A percentile compares a stretch with the other conserved stretches of the same genome.
Evolutionary conservation across 1,140 invertebrate genomes (phyloP).

Genomic region (Penaeus chinensis): DNA sequence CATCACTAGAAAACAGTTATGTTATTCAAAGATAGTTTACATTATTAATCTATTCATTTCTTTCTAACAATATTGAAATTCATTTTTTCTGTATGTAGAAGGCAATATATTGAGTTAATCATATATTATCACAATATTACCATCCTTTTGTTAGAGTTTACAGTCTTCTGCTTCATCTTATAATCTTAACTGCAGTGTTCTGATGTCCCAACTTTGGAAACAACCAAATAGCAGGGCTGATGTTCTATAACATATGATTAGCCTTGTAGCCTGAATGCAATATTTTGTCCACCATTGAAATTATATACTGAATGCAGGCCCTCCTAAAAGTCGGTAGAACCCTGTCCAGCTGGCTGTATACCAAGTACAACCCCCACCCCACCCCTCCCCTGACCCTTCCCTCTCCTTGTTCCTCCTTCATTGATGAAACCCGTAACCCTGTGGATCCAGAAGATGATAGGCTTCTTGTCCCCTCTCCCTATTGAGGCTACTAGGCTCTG

Average conservation of each 20-base stretch:
- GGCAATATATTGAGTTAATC: no score
- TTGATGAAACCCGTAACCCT: no score
- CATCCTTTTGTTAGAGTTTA: no score
- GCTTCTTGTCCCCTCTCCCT: constrained; percentile 32
- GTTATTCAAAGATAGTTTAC: no score
- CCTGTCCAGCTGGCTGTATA: constrained; percentile 56
- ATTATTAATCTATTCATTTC: no score
- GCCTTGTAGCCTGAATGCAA: constrained; percentile 57
- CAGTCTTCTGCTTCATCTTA: background rate
- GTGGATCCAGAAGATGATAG: background rate
- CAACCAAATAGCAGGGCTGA: constrained; percentile 49
- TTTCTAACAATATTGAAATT: no score
- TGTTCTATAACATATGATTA: constrained; percentile 53
- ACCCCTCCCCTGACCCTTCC: background rate
- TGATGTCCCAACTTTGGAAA: constrained; percentile 32
- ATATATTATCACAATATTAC: no score
- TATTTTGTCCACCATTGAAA: constrained; percentile 54
- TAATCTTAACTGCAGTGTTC: background rate
- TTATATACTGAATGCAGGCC: constrained; percentile 53
- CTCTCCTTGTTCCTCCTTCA: background rate
- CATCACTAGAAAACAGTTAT: no score
- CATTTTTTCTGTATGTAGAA: no score
- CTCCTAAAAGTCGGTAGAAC: constrained; percentile 50
- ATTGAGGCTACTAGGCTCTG: constrained; percentile 57
- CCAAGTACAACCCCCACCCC: constrained; percentile 50